phyloP scores from a whole-genome alignment of 2,113 vertebrate genomes.

The Recurvirostra avosetta region DNA sequence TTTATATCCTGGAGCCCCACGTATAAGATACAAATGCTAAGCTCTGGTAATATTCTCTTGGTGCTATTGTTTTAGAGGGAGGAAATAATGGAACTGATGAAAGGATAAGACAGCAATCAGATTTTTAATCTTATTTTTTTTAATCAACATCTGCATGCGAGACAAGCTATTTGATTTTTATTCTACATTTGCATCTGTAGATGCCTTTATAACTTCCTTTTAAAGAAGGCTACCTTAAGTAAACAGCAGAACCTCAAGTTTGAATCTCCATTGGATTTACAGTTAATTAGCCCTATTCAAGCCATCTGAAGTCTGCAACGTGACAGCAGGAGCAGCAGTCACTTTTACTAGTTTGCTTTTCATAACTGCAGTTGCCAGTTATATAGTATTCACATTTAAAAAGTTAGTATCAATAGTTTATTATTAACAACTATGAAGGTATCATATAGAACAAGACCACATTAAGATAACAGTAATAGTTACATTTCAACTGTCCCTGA shows the following conservation, averaged over 20 bases:
- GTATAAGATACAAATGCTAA: neutral
- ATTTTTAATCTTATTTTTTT: neutral
- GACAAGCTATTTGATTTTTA: neutral
- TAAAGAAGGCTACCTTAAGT: neutral
- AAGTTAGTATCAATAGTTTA: accelerated
- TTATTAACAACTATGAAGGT: neutral
- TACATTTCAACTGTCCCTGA: neutral
- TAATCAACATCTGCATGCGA: neutral
- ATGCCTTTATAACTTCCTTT: neutral
- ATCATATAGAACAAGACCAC: neutral
- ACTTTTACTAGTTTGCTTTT: neutral
- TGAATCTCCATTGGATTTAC: neutral
- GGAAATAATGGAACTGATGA: neutral
- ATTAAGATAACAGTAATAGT: neutral
- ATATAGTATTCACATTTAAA: neutral
- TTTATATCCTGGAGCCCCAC: neutral
- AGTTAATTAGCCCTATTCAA: neutral
- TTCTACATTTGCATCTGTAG: neutral
- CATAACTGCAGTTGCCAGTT: neutral
- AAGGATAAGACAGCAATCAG: neutral
- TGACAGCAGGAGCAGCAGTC: neutral
- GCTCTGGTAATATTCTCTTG: neutral
- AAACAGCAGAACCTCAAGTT: neutral
- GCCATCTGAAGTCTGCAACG: neutral
- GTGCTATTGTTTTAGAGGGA: neutral